Base-by-base conservation (phyloP, 23 tunicate species). In the Halocynthia aurantium region DNA sequence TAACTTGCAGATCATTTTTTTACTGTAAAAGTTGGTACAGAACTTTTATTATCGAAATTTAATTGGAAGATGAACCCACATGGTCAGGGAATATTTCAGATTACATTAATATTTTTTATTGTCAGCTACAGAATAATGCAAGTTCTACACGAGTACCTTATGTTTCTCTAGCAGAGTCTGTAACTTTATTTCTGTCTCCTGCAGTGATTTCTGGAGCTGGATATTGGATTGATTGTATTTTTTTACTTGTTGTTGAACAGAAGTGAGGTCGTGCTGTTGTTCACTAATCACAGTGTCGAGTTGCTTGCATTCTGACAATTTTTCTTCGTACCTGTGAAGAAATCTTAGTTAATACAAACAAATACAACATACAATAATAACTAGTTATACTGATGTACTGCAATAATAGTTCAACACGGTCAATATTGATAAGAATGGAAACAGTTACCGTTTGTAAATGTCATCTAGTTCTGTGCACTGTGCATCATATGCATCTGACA, bases 381-480 rank as follows among this genome's bases (percentile, higher is more conserved):
- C n/a, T 31, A 31, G 44, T 31, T 31, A 4, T 31, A 1, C 44
- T 0, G 44, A 31, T 31, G 44, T 4, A 31, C 44, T 31, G 44
- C 2, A 31, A 31, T 31, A 31, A 31, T 31, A 31, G 44, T 31
- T 31, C 44, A n/a, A n/a, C n/a, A n/a, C n/a, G n/a, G n/a, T n/a
- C n/a, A 31, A 31, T 31, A 51, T 72, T 31, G 12, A 71, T 2
- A 17, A 51, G 44, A 31, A 31, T 6, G 0, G 40, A 70, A 40
- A 8, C 7, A 31, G 81, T 10, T 19, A 90, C 96, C 89, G 80
- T 81, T 84, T 80, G 44, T 75, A 51, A 17, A 84, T 83, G 20
- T 84, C 86, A 21, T 90, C 87, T n/a, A 90, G 54, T n/a, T 75
- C 77, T 4, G 58, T 74, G 7, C 89, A 84, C 62, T 84, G 89